Evolutionary conservation across 2,113 vertebrate genomes (phyloP), one percentile per base, ranked within the genome.

Genomic region (Crotalus helleri): DNA sequence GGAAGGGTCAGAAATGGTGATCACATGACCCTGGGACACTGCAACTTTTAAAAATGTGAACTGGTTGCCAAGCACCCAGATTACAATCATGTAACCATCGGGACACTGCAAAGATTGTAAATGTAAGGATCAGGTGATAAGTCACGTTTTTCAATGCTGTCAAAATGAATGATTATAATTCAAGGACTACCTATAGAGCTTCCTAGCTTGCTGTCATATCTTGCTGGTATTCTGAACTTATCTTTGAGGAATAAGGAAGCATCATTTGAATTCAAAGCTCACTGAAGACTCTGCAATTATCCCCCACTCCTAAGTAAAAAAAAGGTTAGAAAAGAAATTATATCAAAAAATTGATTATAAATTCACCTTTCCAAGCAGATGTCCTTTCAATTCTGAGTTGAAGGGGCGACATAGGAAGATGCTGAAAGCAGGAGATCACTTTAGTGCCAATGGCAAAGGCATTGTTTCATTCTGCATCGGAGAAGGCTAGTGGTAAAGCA

Each of bases 201-300:
- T 90, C 17, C 81, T 10, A 0, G 44, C 3, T 21, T 54, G 26
- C 24, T 5, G 0, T 0, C 10, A 64, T 23, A 46, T 91, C 64
- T 81, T 89, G 21, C 64, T 54, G 49, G 10, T 93, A 29, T 91
- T 59, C 85, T 91, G 88, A 93, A 92, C 94, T 26, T 5, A 58
- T 88, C 5, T n/a, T 89, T 4, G 7, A 69, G 92, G 89, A 54
- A 93, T 94, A 44, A 91, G 85, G 87, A 93, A 93, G 29, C 93
- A 89, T 39, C 93, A 87, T 19, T 64, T 90, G 88, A 92, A 57
- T 58, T 96, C 94, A 96, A 92, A 94, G 94, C 29, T 92, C 95
- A 90, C 53, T 58, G 44, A 74, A 90, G 58, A 64, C 10, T 23
- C 23, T 8, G 2, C 19, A 4, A 81, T 39, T 54, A 55, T 15